Evolutionary conservation across 2,797 vertebrate genomes (phyloP).

Genomic region (Oreortyx pictus): DNA sequence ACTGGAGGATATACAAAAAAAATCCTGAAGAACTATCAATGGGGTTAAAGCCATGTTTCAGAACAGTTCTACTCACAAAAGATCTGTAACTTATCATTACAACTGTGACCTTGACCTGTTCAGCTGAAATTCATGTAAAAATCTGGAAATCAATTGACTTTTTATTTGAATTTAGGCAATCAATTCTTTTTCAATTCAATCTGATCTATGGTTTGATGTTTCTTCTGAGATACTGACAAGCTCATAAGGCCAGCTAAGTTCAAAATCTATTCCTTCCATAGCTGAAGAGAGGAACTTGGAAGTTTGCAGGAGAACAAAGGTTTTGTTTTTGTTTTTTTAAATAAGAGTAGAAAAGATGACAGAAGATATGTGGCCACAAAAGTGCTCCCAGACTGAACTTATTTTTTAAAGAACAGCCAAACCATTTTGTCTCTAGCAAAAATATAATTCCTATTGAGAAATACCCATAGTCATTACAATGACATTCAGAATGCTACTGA

Average conservation of each 20-base stretch:
- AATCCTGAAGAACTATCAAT: background rate
- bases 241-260: conserved; percentile 36
- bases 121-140: conserved; percentile 10
- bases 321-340: too few species aligned
- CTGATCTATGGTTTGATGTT: background rate
- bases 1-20: background rate
- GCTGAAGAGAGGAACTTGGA: background rate
- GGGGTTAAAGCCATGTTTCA: background rate
- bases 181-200: conserved; percentile 13
- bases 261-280: conserved; percentile 8
- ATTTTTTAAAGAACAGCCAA: background rate
- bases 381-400: background rate
- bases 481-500: background rate
- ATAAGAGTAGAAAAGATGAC: background rate
- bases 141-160: background rate
- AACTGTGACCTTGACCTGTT: background rate
- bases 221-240: conserved; percentile 43
- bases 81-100: conserved; percentile 43
- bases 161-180: conserved; percentile 10
- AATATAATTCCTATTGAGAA: conserved; percentile 9
- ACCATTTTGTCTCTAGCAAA: background rate
- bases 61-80: background rate
- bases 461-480: background rate
- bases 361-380: background rate
- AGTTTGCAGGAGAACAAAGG: background rate